A percentile compares a stretch with the other conserved stretches of the same genome.
Evolutionary conservation across 2,888 invertebrate genomes (phyloP).

Genomic region (Tholera decimalis): DNA sequence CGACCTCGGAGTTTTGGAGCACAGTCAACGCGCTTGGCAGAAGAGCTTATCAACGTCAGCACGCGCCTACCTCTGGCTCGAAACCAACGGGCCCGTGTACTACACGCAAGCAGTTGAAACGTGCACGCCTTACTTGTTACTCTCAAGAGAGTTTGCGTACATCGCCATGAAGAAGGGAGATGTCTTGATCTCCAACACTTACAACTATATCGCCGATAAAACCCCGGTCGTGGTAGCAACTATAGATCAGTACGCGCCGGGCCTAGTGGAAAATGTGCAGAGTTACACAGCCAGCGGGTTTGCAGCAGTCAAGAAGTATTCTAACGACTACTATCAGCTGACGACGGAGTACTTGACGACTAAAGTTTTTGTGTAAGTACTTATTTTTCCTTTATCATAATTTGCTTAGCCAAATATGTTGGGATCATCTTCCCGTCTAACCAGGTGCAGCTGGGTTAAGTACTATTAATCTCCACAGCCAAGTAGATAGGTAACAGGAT

Average conservation of each 20-base stretch:
- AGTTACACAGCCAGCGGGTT: constrained; percentile 85
- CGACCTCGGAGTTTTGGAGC: constrained; percentile 92
- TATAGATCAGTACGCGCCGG: constrained; percentile 94
- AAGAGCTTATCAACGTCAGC: constrained; percentile 92
- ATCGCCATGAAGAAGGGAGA: constrained; percentile 89
- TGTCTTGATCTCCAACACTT: constrained; percentile 86
- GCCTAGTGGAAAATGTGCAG: constrained; percentile 92
- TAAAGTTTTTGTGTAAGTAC: constrained; percentile 95
- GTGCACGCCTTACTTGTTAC: constrained; percentile 92
- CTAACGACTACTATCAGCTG: constrained; percentile 88
- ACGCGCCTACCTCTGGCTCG: constrained; percentile 93
- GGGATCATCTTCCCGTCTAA: too few relatives aligned
- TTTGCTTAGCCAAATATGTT: too few relatives aligned
- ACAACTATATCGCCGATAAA: constrained; percentile 89
- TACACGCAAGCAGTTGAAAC: constrained; percentile 90
- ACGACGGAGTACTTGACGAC: constrained; percentile 93
- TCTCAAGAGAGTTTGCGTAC: constrained; percentile 91
- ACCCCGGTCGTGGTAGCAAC: constrained; percentile 83
- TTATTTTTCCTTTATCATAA: not conserved
- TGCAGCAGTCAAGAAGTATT: constrained; percentile 85
- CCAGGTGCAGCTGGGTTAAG: not conserved
- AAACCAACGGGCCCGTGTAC: constrained; percentile 93
- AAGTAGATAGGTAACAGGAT: too few relatives aligned
- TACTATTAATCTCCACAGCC: too few relatives aligned
- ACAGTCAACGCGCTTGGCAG: constrained; percentile 92